Conservation (phyloP, 1,140 invertebrate genomes). For the Zaprionus nigranus region DNA sequence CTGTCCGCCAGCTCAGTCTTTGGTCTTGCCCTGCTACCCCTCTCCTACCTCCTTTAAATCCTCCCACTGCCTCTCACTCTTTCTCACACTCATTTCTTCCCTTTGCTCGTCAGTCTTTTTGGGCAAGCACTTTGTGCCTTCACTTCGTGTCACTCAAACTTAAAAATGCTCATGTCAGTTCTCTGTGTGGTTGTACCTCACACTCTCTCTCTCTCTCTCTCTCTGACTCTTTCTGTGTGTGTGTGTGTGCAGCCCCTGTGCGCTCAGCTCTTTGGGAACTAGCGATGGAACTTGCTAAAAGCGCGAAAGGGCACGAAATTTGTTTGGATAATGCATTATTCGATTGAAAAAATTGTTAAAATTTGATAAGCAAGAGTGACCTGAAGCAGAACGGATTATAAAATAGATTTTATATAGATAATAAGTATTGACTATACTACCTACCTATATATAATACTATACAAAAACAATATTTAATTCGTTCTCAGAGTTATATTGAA, state of each 20-base stretch:
- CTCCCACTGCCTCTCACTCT: no score
- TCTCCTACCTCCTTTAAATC: background rate
- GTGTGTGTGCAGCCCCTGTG: constrained; percentile 6
- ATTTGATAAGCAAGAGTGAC: background rate
- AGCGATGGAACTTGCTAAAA: background rate
- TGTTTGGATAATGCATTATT: background rate
- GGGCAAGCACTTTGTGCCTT: constrained; percentile 70
- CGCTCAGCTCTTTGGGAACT: background rate
- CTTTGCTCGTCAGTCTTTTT: constrained; percentile 1
- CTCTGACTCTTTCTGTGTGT: background rate
- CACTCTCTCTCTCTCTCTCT: background rate
- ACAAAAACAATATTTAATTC: no score
- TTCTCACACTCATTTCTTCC: background rate
- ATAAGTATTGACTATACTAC: no score
- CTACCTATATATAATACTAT: no score
- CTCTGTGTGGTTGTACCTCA: constrained; percentile 9
- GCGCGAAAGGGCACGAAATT: background rate
- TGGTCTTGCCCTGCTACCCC: background rate
- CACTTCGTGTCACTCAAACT: constrained; percentile 76
- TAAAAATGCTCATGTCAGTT: constrained; percentile 61
- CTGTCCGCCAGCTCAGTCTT: constrained; percentile 1
- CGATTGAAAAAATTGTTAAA: background rate
- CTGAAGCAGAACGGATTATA: no score
- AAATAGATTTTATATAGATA: no score
- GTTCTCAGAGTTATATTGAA: no score